phyloP scores from a whole-genome alignment of 2,113 vertebrate genomes.

The Serilophus lunatus region DNA sequence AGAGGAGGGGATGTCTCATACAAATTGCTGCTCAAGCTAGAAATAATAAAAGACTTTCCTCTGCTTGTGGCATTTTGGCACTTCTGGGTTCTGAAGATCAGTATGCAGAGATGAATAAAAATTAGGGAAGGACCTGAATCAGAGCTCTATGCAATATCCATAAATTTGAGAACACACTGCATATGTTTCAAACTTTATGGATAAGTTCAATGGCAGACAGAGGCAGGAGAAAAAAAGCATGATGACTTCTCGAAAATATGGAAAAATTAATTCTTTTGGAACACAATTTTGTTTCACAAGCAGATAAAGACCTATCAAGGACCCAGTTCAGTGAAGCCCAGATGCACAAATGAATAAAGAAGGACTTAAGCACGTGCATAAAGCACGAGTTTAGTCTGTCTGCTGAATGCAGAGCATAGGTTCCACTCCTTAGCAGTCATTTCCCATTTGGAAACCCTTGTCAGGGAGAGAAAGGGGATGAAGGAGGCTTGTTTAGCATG shows the following conservation, averaged over 20 bases:
- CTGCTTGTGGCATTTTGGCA: background rate
- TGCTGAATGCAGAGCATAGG: background rate
- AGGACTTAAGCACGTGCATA: background rate
- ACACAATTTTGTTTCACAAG: background rate
- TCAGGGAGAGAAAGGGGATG: background rate
- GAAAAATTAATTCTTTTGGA: background rate
- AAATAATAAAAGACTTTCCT: background rate
- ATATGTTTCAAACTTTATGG: background rate
- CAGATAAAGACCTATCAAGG: background rate
- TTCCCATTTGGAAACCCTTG: conserved; percentile 3
- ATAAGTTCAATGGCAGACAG: background rate
- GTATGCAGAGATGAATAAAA: background rate
- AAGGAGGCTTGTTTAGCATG: background rate
- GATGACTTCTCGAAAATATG: background rate
- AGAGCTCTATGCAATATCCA: background rate
- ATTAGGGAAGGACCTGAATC: background rate
- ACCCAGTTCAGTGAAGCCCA: background rate
- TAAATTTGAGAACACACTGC: background rate
- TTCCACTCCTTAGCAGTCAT: background rate
- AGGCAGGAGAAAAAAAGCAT: background rate
- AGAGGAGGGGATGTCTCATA: background rate
- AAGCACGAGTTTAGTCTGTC: background rate
- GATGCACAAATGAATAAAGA: background rate
- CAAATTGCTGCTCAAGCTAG: background rate
- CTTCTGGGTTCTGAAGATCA: background rate